Evolutionary conservation across 2,797 vertebrate species (phyloP).

Genomic region (Alfaro cultratus): DNA sequence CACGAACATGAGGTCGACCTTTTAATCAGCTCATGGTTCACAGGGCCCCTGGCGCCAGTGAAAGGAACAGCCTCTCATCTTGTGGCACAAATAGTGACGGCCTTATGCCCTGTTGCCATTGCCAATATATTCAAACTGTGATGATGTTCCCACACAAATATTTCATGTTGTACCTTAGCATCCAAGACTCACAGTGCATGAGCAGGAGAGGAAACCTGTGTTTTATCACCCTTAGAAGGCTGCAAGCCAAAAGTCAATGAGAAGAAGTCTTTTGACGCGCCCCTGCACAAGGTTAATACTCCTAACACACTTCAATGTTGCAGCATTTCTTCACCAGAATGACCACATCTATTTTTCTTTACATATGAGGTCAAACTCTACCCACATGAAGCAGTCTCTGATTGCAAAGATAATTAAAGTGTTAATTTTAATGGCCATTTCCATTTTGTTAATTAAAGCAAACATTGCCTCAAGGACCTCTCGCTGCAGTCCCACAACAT

Average conservation of each 20-base stretch:
- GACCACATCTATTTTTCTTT: constrained; percentile 29
- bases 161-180: constrained; percentile 70
- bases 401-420: constrained; percentile 76
- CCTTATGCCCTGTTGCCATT: constrained; percentile 77
- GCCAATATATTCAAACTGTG: constrained; percentile 75
- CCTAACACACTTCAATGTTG: constrained; percentile 67
- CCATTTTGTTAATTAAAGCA: constrained; percentile 81
- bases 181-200: constrained; percentile 79
- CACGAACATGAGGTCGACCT: constrained; percentile 50
- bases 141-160: constrained; percentile 84
- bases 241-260: constrained; percentile 61
- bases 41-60: constrained; percentile 71
- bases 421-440: constrained; percentile 79
- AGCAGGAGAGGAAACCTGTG: constrained; percentile 80
- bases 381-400: constrained; percentile 41
- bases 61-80: constrained; percentile 76
- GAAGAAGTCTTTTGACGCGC: constrained; percentile 62
- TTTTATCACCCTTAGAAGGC: constrained; percentile 77
- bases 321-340: constrained; percentile 56
- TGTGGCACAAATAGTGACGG: constrained; percentile 79
- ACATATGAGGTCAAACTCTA: constrained; percentile 33
- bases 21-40: constrained; percentile 67
- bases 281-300: constrained; percentile 55
- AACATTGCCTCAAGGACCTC: constrained; percentile 77
- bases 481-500: constrained; percentile 69